Evolutionary conservation across 2,888 invertebrate species (phyloP).

Genomic region (Quadroppia sp.): DNA sequence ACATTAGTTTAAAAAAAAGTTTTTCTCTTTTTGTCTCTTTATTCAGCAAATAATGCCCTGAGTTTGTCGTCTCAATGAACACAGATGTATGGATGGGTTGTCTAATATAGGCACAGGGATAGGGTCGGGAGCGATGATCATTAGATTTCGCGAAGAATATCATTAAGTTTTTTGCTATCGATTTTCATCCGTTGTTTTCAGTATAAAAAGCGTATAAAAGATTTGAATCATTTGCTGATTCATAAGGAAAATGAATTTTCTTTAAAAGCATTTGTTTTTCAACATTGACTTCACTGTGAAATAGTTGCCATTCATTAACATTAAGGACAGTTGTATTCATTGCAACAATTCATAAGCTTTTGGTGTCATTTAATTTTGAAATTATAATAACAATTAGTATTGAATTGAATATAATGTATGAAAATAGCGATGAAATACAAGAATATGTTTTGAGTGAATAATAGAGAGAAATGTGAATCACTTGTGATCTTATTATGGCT

Average conservation of each 20-base stretch:
- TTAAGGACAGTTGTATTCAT: background rate
- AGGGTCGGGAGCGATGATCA: conserved; percentile 7
- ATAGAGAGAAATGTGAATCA: background rate
- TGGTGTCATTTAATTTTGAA: background rate
- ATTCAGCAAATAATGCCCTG: background rate
- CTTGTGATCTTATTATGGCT: conserved; percentile 6
- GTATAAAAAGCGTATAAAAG: background rate
- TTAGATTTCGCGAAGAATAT: conserved; percentile 28
- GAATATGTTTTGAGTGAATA: background rate
- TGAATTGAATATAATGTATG: background rate
- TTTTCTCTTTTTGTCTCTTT: background rate
- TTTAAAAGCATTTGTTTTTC: conserved; percentile 1
- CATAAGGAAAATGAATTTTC: background rate
- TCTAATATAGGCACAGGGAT: background rate
- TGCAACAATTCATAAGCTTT: background rate
- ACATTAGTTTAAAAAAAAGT: background rate
- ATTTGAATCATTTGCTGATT: background rate
- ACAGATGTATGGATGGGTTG: background rate
- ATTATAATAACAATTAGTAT: conserved; percentile 1
- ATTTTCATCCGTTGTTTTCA: background rate
- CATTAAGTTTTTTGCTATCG: conserved; percentile 23
- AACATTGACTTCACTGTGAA: background rate
- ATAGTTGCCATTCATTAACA: background rate
- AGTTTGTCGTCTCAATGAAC: background rate
- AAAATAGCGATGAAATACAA: background rate